Evolutionary conservation across 2,888 invertebrate genomes (phyloP).

Genomic region (Parnassius glacialis): DNA sequence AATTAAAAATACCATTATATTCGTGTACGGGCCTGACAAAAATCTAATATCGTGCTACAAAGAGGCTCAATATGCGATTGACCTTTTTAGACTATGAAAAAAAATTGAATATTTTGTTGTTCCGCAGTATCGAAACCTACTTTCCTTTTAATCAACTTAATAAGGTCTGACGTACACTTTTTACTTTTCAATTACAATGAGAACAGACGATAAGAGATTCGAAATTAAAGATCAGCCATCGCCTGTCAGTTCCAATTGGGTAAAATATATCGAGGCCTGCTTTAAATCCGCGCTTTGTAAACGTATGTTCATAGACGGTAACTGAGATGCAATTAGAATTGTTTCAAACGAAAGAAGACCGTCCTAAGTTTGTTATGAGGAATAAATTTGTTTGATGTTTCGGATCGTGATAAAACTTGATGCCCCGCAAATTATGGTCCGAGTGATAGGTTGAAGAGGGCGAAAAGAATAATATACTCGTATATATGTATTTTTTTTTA

Average conservation of each 20-base stretch:
- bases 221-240: slow-evolving; percentile 9
- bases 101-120: slow-evolving; percentile 13
- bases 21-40: slow-evolving; percentile 5
- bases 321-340: slow-evolving; percentile 20
- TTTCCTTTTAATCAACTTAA: slow-evolving; percentile 24
- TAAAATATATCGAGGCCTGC: slow-evolving; percentile 11
- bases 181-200: slow-evolving; percentile 19
- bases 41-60: slow-evolving; percentile 19
- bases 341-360: slow-evolving; percentile 17
- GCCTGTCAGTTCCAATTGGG: slow-evolving; percentile 23
- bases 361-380: slow-evolving; percentile 8
- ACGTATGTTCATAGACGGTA: background rate
- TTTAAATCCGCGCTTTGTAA: slow-evolving; percentile 7
- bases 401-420: slow-evolving; percentile 16
- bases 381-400: slow-evolving; percentile 22
- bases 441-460: slow-evolving; percentile 3
- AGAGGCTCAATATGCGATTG: slow-evolving; percentile 15
- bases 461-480: background rate
- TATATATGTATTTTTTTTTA: background rate
- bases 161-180: slow-evolving; percentile 16
- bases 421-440: slow-evolving; percentile 1
- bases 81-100: slow-evolving; percentile 19
- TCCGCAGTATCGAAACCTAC: slow-evolving; percentile 15
- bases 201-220: slow-evolving; percentile 12
- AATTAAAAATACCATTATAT: slow-evolving; percentile 26